A percentile compares a stretch with the other conserved stretches of the same genome.
phyloP scores from a whole-genome alignment of 2,888 invertebrate species.

The Cephus spinipes region DNA sequence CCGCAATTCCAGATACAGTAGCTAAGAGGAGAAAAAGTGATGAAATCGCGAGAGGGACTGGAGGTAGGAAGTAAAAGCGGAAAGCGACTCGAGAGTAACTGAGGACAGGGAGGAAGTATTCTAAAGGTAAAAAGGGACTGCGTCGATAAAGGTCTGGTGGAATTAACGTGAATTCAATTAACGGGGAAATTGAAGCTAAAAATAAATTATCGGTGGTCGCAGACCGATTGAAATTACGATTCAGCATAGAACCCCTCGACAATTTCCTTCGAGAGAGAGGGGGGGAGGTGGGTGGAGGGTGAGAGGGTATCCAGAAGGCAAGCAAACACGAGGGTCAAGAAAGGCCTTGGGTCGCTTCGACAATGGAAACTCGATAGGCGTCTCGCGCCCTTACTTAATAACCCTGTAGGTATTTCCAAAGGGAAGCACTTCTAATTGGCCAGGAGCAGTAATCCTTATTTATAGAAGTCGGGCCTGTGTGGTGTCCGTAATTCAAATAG shows the following conservation, averaged over 20 bases:
- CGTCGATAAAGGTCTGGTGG: neutral
- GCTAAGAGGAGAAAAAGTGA: neutral
- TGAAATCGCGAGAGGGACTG: neutral
- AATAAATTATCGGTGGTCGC: neutral
- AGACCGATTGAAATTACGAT: neutral
- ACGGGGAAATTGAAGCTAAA: neutral
- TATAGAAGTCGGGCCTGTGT: conserved; percentile 38
- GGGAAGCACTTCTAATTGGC: conserved; percentile 45
- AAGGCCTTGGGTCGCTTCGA: conserved; percentile 8
- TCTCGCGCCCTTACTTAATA: conserved; percentile 29
- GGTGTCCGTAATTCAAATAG: neutral
- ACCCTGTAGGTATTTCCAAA: conserved; percentile 32
- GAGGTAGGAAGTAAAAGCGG: neutral
- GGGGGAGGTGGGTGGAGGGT: conserved; percentile 3
- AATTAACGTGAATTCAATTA: neutral
- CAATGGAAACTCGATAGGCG: neutral
- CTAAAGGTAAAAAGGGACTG: neutral
- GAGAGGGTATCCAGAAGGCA: conserved; percentile 26
- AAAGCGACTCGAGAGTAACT: neutral
- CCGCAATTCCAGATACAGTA: neutral
- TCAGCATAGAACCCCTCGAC: neutral
- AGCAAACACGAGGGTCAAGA: conserved; percentile 22
- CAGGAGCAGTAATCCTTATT: conserved; percentile 46
- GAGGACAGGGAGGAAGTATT: neutral
- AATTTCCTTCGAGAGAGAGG: neutral